A percentile compares a stretch with the other conserved stretches of the same genome.
Conservation (phyloP, 2,113 vertebrate genomes). For the Natator depressus region DNA sequence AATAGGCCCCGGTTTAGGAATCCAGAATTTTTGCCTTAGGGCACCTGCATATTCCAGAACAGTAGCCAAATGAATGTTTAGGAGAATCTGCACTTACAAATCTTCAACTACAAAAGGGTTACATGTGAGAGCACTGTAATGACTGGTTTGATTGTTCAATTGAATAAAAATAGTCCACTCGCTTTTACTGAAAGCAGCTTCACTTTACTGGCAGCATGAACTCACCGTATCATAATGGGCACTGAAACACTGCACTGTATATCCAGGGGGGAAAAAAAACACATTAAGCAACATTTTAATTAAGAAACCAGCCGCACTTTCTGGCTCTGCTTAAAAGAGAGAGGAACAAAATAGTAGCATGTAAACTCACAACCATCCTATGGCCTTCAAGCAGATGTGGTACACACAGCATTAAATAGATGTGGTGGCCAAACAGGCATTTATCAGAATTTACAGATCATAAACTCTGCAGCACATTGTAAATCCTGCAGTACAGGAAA, state of each 20-base stretch:
- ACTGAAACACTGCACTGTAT: not conserved
- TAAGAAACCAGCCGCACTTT: not conserved
- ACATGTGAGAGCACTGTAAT: not conserved
- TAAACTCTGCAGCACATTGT: not conserved
- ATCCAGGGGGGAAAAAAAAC: not conserved
- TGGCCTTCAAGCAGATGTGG: not conserved
- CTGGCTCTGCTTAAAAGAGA: not conserved
- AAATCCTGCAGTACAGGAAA: not conserved
- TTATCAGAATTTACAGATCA: not conserved
- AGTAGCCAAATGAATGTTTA: not conserved
- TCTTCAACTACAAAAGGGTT: not conserved
- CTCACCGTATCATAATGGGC: not conserved
- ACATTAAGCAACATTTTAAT: not conserved
- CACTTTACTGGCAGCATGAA: not conserved
- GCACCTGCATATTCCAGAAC: accelerated
- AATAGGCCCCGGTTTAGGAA: not conserved
- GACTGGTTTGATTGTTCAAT: not conserved
- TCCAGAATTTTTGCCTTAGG: not conserved
- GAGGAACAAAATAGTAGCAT: not conserved
- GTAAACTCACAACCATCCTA: not conserved
- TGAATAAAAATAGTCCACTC: not conserved
- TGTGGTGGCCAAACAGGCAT: not conserved
- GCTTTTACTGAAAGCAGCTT: not conserved
- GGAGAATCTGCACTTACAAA: not conserved
- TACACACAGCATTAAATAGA: not conserved